Conservation (phyloP, 1,140 invertebrate genomes). For the roundworm (Caenorhabditis elegans) region WBcel235 BX284605.5:11467501-11468000, state of each 20-base stretch:
- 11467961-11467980: slow-evolving; percentile 49
- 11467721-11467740: neutral
- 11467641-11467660: slow-evolving; percentile 29
- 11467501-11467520: slow-evolving; percentile 43
- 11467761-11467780: no score
- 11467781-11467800: no score
- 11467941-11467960: slow-evolving; percentile 46
- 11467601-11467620: slow-evolving; percentile 42
- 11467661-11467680: slow-evolving; percentile 40
- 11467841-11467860: no score
- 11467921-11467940: neutral
- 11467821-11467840: no score
- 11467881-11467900: neutral
- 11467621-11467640: slow-evolving; percentile 27
- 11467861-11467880: no score
- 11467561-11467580: neutral
- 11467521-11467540: slow-evolving; percentile 43
- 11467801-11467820: no score
- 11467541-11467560: neutral
- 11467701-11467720: no score
- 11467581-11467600: slow-evolving; percentile 45
- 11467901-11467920: neutral
- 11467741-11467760: no score
- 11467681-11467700: no score
- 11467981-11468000: slow-evolving; percentile 45